phyloP scores from a whole-genome alignment of 2,888 invertebrate species.

The Ischnus inquisitorius region DNA sequence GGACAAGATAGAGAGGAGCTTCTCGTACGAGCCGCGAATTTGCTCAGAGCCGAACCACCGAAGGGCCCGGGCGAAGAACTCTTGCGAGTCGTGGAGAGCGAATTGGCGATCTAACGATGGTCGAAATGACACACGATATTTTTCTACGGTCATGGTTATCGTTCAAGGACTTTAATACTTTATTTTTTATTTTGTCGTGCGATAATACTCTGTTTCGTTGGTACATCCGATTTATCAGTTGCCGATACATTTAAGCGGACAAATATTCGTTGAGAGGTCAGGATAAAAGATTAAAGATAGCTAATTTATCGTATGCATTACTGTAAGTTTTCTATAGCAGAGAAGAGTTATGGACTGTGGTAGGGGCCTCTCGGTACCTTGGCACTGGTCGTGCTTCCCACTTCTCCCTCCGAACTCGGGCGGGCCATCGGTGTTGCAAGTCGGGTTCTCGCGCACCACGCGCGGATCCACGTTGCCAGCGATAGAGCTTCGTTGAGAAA shows the following conservation, averaged over 20 bases:
- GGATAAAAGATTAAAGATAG: background rate
- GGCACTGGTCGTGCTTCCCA: conserved; percentile 47
- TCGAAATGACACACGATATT: background rate
- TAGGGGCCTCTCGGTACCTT: conserved; percentile 73
- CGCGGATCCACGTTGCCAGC: conserved; percentile 64
- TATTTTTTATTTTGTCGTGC: conserved; percentile 5
- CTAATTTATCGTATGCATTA: background rate
- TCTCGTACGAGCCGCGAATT: conserved; percentile 79
- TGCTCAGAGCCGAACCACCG: conserved; percentile 82
- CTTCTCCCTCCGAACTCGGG: conserved; percentile 45
- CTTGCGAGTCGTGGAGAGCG: conserved; percentile 72
- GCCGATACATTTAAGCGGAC: background rate
- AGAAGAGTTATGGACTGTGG: conserved; percentile 49
- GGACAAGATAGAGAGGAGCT: conserved; percentile 76
- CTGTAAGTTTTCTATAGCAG: background rate
- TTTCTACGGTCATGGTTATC: background rate
- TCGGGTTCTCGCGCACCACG: conserved; percentile 50
- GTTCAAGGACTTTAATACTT: background rate
- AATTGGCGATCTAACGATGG: conserved; percentile 55
- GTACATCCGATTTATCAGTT: background rate
- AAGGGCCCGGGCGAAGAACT: conserved; percentile 83
- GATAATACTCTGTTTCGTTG: background rate
- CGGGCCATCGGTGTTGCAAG: background rate
- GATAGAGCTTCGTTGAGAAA: conserved; percentile 87
- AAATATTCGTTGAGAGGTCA: background rate